These are phyloP conservation scores for Drosophila funebris DNA, from an alignment of 1,140 invertebrate species.

Conservation along the genomic window DNA sequence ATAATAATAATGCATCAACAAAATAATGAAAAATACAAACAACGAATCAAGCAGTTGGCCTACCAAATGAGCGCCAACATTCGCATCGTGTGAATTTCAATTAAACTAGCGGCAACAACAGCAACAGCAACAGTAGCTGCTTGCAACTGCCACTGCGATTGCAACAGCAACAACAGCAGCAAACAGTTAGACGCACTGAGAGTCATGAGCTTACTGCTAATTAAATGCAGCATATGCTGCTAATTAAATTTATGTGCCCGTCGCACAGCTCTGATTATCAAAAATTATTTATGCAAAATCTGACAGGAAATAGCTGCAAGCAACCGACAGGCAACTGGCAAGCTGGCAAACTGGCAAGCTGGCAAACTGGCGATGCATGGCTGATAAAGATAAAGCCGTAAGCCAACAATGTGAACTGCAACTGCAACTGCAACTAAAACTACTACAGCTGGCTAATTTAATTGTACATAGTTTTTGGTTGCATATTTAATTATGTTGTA, in stretches of 20 bases:
- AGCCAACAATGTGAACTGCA: slow-evolving; percentile 22
- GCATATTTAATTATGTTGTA: slow-evolving; percentile 76
- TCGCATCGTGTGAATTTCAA: slow-evolving; percentile 82
- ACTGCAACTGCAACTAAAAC: slow-evolving; percentile 33
- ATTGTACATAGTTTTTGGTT: slow-evolving; percentile 78
- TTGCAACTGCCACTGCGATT: slow-evolving; percentile 15
- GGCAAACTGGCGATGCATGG: slow-evolving; percentile 47
- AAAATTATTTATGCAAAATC: slow-evolving; percentile 82
- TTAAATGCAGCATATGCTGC: slow-evolving; percentile 80
- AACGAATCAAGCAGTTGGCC: slow-evolving; percentile 70
- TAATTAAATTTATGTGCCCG: slow-evolving; percentile 81
- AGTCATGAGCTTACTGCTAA: slow-evolving; percentile 74
- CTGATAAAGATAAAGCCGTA: slow-evolving; percentile 45
- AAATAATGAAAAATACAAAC: slow-evolving; percentile 48
- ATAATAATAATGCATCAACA: slow-evolving; percentile 71
- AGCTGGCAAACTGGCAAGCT: slow-evolving; percentile 11
- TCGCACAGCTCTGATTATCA: slow-evolving; percentile 78
- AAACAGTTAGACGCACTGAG: slow-evolving; percentile 53
- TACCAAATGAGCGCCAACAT: slow-evolving; percentile 69
- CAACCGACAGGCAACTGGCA: slow-evolving; percentile 32
- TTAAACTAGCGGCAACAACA: slow-evolving; percentile 49
- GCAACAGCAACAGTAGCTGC: slow-evolving; percentile 11
- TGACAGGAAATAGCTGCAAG: slow-evolving; percentile 78
- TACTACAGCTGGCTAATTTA: slow-evolving; percentile 63
- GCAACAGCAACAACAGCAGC: slow-evolving; percentile 11